Evolutionary conservation across 1,140 invertebrate species (phyloP).

Genomic region (Choristoneura fumiferana): DNA sequence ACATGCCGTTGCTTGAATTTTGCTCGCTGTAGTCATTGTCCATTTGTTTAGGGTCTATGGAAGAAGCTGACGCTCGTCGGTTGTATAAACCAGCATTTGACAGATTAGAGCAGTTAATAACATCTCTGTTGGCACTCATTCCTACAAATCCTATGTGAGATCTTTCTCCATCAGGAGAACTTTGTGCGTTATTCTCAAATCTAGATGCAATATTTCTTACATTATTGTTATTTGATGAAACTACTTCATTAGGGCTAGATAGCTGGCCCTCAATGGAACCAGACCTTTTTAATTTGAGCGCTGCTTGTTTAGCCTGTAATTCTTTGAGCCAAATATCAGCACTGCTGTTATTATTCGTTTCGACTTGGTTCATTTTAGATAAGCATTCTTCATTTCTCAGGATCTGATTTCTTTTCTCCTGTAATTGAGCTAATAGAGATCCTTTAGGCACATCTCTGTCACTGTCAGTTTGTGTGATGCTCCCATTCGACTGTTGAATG

Average conservation of each 20-base stretch:
- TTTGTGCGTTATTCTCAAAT: slow-evolving; percentile 84
- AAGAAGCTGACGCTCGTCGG: slow-evolving; percentile 67
- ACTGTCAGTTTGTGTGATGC: slow-evolving; percentile 45
- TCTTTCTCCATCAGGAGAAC: slow-evolving; percentile 48
- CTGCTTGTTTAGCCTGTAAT: slow-evolving; percentile 87
- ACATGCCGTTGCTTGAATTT: slow-evolving; percentile 39
- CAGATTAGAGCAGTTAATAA: slow-evolving; percentile 67
- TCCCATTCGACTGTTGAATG: slow-evolving; percentile 50
- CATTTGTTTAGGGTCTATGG: slow-evolving; percentile 69
- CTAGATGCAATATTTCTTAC: slow-evolving; percentile 90
- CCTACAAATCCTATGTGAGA: slow-evolving; percentile 59
- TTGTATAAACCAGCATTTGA: slow-evolving; percentile 52
- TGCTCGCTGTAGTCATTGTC: slow-evolving; percentile 66
- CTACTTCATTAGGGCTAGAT: slow-evolving; percentile 39
- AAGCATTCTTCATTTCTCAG: slow-evolving; percentile 73
- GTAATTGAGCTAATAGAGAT: slow-evolving; percentile 85
- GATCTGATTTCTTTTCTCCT: slow-evolving; percentile 87
- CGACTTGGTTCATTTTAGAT: slow-evolving; percentile 49
- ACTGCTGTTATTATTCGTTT: slow-evolving; percentile 57
- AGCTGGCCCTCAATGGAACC: slow-evolving; percentile 64
- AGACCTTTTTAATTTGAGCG: slow-evolving; percentile 80
- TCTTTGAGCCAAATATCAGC: slow-evolving; percentile 87
- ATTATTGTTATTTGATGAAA: slow-evolving; percentile 63
- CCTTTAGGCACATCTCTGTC: slow-evolving; percentile 61
- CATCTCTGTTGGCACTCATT: slow-evolving; percentile 61